Evolutionary conservation across 2,113 vertebrate genomes (phyloP).

Genomic region (Propithecus coquereli): DNA sequence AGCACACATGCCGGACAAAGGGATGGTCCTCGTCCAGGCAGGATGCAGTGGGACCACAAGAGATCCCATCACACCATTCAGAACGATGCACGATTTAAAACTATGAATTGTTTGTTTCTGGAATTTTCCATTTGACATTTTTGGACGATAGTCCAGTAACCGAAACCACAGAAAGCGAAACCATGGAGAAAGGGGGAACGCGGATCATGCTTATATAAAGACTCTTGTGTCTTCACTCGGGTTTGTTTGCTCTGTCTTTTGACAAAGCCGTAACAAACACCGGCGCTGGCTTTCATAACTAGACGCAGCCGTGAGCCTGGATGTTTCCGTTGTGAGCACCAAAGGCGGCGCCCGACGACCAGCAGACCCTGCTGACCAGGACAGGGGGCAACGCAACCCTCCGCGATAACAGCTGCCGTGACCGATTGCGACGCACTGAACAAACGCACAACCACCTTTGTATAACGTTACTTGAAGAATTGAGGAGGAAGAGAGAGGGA

Average conservation of each 20-base stretch:
- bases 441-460: too few species aligned
- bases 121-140: neutral
- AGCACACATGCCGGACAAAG: neutral
- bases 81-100: neutral
- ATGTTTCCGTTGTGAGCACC: too few species aligned
- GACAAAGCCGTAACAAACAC: neutral
- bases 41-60: neutral
- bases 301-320: too few species aligned
- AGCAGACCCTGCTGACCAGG: too few species aligned
- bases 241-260: neutral
- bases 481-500: too few species aligned
- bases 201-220: too few species aligned
- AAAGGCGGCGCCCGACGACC: too few species aligned
- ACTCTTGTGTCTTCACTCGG: neutral
- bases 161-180: neutral
- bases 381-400: too few species aligned
- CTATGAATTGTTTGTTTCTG: neutral
- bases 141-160: neutral
- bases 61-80: neutral
- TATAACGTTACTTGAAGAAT: too few species aligned
- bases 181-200: neutral
- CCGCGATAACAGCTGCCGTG: too few species aligned
- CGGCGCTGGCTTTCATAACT: neutral
- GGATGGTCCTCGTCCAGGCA: neutral
- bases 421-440: too few species aligned